Percentiles rank a stretch among this genome's conserved stretches.
Conservation (phyloP, 1,140 invertebrate species). For the Glomeris maerens region DNA sequence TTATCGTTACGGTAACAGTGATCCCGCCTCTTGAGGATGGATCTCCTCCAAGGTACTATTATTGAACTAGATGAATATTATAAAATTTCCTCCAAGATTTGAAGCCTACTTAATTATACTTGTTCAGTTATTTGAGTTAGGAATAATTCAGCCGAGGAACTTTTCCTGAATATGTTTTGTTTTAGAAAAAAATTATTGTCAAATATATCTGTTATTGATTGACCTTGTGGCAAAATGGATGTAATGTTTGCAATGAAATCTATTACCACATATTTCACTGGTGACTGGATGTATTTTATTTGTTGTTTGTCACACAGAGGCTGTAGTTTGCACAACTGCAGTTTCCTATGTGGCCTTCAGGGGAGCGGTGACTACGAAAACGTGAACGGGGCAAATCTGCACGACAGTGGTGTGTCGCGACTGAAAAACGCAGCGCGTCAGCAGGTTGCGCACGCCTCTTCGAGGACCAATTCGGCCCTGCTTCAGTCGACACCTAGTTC, state of each 20-base stretch:
- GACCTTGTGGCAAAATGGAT: no score
- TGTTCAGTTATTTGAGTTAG: no score
- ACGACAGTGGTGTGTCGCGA: not conserved
- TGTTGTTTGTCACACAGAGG: slow-evolving; percentile 35
- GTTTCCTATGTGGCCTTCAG: slow-evolving; percentile 44
- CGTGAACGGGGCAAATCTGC: slow-evolving; percentile 21
- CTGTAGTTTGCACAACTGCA: slow-evolving; percentile 50
- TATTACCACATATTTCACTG: no score
- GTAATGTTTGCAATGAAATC: no score
- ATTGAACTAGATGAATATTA: no score
- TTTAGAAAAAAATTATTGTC: no score
- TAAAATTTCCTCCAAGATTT: no score
- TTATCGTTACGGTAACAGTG: slow-evolving; percentile 65
- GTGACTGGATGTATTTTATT: slow-evolving; percentile 1
- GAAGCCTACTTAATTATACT: no score
- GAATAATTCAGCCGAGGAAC: no score
- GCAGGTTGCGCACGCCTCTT: not conserved
- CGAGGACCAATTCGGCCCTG: not conserved
- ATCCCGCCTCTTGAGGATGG: slow-evolving; percentile 59
- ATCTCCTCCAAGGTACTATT: slow-evolving; percentile 47
- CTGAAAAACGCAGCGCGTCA: not conserved
- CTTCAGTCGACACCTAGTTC: not conserved
- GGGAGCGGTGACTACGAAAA: slow-evolving; percentile 57
- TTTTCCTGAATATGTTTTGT: no score
- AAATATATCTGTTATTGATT: no score